Base-by-base conservation (phyloP, 2,113 vertebrate genomes). In the Cebidichthys violaceus region DNA sequence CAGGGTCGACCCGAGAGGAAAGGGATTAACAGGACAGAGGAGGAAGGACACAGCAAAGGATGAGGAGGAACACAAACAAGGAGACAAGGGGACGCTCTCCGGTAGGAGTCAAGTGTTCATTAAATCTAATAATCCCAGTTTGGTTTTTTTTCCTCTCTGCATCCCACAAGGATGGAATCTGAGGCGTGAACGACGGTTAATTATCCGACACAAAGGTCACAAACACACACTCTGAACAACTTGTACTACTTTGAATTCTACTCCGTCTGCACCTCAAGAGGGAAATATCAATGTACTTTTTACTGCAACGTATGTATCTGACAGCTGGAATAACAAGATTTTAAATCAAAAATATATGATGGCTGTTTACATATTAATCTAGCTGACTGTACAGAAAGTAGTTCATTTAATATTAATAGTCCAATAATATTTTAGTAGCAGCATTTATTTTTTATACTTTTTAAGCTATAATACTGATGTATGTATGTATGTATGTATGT, bases 121-220 rank as follows among this genome's bases (percentile, higher is more conserved):
- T 75, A 82, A 61, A 29, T 70, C 59, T 31, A 67, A 78, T 75
- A 70, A 79, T 82, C 82, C 27, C 39, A 2, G 35, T 68, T 65
- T n/a, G 33, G 33, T 2, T 54, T 54, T 52, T 4, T 47, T 47
- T 45, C 9, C 37, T 37, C 37, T 37, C 37, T 37, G 37, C 47
- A 14, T 66, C 80, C 81, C 81, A 11, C 7, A 37, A 70, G 66
- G 11, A 76, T 47, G 17, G 37, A 6, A 24, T 8, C 29, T 17
- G 27, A 60, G 29, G 57, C 57, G 1, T 31, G 57, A 60, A 60
- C 39, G n/a, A 39, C 50, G 37, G 59, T 66, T 54, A 45, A 69
- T 68, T 33, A 67, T 13, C 47, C 33, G 33, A 9, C 57, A 31
- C 57, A 45, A 15, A 45, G 43, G 43, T 45, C 45, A 50, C 43